Conservation (phyloP, 2,888 invertebrate species). For the Drosophila cognata region DNA sequence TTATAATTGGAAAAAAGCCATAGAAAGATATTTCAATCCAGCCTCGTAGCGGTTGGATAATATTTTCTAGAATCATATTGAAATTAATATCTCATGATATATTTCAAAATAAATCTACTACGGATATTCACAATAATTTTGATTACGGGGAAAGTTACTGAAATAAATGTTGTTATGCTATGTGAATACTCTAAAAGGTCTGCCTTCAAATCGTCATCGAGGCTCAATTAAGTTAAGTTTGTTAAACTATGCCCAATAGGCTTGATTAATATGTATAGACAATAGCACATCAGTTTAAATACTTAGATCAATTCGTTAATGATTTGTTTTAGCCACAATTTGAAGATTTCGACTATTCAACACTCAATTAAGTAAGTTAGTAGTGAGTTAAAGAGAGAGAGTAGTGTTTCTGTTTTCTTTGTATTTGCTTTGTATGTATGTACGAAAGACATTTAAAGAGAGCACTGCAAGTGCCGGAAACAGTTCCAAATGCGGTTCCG, state of each 20-base stretch:
- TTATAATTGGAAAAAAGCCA: neutral
- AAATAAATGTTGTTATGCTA: neutral
- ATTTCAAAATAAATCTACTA: neutral
- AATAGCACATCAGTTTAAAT: conserved; percentile 30
- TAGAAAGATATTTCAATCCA: neutral
- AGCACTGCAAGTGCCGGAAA: conserved; percentile 56
- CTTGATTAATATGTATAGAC: conserved; percentile 5
- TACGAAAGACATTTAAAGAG: conserved; percentile 67
- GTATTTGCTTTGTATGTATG: conserved; percentile 23
- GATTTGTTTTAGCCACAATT: conserved; percentile 13
- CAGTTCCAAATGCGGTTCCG: conserved; percentile 14
- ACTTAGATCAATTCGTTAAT: conserved; percentile 33
- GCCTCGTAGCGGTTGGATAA: neutral
- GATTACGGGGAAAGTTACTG: neutral
- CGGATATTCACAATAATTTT: neutral
- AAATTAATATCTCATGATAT: neutral
- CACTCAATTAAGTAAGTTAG: conserved; percentile 43
- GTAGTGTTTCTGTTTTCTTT: conserved; percentile 23
- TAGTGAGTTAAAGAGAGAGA: conserved; percentile 34
- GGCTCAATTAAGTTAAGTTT: conserved; percentile 30
- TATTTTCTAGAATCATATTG: neutral
- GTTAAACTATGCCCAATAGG: conserved; percentile 36
- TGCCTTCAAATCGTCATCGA: conserved; percentile 20
- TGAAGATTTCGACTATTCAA: conserved; percentile 31
- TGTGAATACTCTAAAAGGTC: neutral